phyloP scores from a whole-genome alignment of 92 coral and sea anemone genomes.

The Zoanthus sociatus region DNA sequence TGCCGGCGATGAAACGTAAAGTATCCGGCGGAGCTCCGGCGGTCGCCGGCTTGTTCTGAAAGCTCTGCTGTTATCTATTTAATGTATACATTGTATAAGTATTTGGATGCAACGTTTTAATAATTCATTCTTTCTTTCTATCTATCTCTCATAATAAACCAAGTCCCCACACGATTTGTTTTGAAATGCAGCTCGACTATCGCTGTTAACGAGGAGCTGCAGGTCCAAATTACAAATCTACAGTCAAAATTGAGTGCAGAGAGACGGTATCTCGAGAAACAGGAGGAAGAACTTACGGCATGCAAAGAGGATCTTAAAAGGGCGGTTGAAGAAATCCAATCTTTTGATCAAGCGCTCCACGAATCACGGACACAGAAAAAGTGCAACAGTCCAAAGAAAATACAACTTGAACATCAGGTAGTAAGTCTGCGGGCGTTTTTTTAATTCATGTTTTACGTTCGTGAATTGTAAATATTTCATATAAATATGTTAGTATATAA shows the following conservation, averaged over 20 bases:
- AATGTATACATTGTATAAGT: too few species aligned
- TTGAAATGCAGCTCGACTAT: slow-evolving; percentile 2
- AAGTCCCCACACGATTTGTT: not conserved
- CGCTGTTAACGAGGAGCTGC: slow-evolving; percentile 40
- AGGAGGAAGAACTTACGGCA: slow-evolving; percentile 31
- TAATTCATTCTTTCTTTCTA: too few species aligned
- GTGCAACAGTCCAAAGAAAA: slow-evolving; percentile 9
- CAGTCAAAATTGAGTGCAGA: slow-evolving; percentile 32
- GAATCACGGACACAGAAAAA: not conserved
- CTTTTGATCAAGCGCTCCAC: not conserved
- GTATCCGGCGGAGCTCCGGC: too few species aligned
- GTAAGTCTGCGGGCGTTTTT: not conserved
- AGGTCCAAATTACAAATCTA: slow-evolving; percentile 29
- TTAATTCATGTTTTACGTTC: not conserved
- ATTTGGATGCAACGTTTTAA: too few species aligned
- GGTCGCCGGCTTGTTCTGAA: too few species aligned
- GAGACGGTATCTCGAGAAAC: slow-evolving; percentile 21
- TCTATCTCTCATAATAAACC: not conserved
- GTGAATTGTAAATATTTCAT: too few species aligned
- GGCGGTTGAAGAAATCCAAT: not conserved
- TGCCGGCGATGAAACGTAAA: too few species aligned
- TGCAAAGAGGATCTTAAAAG: slow-evolving; percentile 27
- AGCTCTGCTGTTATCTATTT: too few species aligned
- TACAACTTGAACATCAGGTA: slow-evolving; percentile 26
- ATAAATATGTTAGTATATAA: too few species aligned